These are phyloP conservation scores for Dolichoris vasculosae DNA, from an alignment of 1,140 invertebrate genomes.

Conservation along the genomic window DNA sequence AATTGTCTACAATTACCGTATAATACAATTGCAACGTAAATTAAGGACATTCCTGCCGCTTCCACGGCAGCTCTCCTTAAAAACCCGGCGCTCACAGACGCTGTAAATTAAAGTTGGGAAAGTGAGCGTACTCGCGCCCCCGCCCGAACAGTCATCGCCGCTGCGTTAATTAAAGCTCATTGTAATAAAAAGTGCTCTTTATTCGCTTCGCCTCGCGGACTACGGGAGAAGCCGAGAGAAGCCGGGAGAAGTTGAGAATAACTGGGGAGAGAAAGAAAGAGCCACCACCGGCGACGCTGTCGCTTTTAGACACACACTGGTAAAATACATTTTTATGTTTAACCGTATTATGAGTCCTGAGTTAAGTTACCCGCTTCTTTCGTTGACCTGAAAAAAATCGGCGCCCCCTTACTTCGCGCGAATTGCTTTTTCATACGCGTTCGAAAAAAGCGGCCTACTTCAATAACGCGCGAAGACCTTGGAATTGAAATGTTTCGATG, in stretches of 20 bases:
- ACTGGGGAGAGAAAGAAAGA: too few relatives aligned
- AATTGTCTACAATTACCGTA: conserved; percentile 47
- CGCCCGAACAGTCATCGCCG: conserved; percentile 61
- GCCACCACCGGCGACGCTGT: conserved; percentile 1
- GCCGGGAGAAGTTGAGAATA: too few relatives aligned
- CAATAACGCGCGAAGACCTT: not conserved
- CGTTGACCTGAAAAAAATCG: conserved; percentile 57
- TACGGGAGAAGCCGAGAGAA: conserved; percentile 7
- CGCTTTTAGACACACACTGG: conserved; percentile 27
- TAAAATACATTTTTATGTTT: conserved; percentile 65
- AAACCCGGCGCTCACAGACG: conserved; percentile 57
- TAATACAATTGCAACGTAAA: conserved; percentile 49
- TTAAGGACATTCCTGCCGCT: conserved; percentile 43
- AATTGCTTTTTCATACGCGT: too few relatives aligned
- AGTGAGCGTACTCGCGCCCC: conserved; percentile 55
- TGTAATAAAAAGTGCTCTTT: conserved; percentile 69
- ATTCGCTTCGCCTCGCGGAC: conserved; percentile 61
- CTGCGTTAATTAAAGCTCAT: conserved; percentile 69
- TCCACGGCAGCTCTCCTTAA: conserved; percentile 15
- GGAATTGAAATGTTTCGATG: not conserved
- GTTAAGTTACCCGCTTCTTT: conserved; percentile 12
- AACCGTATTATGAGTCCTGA: conserved; percentile 61
- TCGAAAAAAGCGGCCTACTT: not conserved
- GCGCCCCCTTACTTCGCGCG: not conserved
- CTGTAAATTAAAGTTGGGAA: conserved; percentile 67